Evolutionary conservation across 1,140 invertebrate genomes (phyloP).

Genomic region (Penaeus japonicus): DNA sequence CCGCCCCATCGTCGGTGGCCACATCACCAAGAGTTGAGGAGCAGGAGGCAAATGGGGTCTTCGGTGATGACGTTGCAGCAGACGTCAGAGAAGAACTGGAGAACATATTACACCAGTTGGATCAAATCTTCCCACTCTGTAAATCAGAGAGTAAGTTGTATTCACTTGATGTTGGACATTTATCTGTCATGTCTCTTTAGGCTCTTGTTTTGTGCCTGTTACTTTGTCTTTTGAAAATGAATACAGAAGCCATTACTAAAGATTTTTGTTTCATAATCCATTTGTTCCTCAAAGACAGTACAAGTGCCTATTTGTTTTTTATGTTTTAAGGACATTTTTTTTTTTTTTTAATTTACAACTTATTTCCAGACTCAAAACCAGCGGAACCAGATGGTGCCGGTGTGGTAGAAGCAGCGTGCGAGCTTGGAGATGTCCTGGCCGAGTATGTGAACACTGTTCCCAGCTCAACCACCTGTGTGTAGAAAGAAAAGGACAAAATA

Average conservation of each 20-base stretch:
- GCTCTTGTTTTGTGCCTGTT: too few relatives aligned
- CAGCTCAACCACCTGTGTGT: neutral
- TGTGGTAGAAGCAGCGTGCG: slow-evolving; percentile 48
- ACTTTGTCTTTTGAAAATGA: too few relatives aligned
- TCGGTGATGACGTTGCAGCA: neutral
- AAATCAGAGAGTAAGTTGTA: slow-evolving; percentile 27
- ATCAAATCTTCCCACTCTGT: slow-evolving; percentile 37
- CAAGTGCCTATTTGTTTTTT: too few relatives aligned
- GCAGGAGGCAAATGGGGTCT: neutral
- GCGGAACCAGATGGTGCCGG: neutral
- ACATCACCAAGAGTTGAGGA: neutral
- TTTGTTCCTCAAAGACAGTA: too few relatives aligned
- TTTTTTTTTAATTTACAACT: neutral
- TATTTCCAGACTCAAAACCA: neutral
- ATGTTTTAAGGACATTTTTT: too few relatives aligned
- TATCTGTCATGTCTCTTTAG: neutral
- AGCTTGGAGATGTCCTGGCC: slow-evolving; percentile 50
- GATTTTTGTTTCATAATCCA: too few relatives aligned
- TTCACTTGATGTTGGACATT: neutral
- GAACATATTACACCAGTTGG: slow-evolving; percentile 47
- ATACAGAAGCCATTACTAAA: too few relatives aligned
- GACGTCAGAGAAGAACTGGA: slow-evolving; percentile 51
- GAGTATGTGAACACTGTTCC: slow-evolving; percentile 54
- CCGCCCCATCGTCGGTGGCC: slow-evolving; percentile 13
- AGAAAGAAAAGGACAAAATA: too few relatives aligned